Evolutionary conservation across 1,140 invertebrate genomes (phyloP).

Genomic region (Pygmarrhopalites habei): DNA sequence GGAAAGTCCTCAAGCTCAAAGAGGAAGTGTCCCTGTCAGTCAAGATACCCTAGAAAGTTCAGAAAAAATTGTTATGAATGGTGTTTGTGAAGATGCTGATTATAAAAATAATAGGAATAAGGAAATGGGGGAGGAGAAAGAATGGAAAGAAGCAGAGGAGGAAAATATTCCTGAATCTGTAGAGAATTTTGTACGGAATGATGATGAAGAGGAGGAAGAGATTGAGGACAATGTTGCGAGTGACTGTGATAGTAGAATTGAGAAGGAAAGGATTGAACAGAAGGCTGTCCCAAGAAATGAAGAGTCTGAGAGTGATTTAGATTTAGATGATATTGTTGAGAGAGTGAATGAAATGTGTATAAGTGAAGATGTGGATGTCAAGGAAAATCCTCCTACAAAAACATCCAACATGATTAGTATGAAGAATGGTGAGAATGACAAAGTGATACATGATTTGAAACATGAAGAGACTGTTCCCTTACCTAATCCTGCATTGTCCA

Average conservation of each 20-base stretch:
- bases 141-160: background rate
- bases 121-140: no score
- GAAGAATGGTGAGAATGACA: background rate
- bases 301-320: constrained; percentile 14
- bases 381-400: no score
- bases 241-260: background rate
- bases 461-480: background rate
- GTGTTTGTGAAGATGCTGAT: constrained; percentile 36
- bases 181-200: background rate
- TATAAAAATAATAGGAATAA: constrained; percentile 40
- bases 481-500: no score
- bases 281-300: constrained; percentile 2
- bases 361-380: no score
- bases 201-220: background rate
- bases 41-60: no score
- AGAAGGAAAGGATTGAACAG: background rate
- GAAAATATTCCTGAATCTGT: background rate
- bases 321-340: constrained; percentile 2
- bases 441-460: background rate
- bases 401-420: no score
- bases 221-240: background rate
- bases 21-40: no score
- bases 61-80: background rate
- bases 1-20: constrained; percentile 12
- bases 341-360: constrained; percentile 13